Conservation (phyloP, 2,888 invertebrate genomes). For the Watsonalla binaria region DNA sequence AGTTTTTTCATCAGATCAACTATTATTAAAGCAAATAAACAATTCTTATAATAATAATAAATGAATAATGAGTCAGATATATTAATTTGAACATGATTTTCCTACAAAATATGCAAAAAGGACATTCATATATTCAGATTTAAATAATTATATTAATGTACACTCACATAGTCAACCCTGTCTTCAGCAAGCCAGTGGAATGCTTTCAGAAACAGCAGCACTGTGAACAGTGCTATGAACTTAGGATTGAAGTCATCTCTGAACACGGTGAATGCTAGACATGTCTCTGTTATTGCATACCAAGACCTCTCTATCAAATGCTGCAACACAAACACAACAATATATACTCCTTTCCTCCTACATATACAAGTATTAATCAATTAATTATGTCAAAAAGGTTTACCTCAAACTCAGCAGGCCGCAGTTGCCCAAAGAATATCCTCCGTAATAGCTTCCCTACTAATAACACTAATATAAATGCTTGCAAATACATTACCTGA, state of each 20-base stretch:
- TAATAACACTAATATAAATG: slow-evolving; percentile 94
- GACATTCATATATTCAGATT: neutral
- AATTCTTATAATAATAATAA: no score
- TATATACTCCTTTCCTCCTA: neutral
- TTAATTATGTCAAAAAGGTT: slow-evolving; percentile 12
- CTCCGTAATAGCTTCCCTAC: slow-evolving; percentile 95
- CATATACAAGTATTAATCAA: neutral
- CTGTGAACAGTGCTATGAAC: slow-evolving; percentile 98
- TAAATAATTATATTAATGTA: slow-evolving; percentile 3
- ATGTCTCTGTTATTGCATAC: slow-evolving; percentile 99
- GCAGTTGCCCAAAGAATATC: slow-evolving; percentile 96
- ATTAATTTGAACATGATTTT: no score
- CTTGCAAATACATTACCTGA: slow-evolving; percentile 98
- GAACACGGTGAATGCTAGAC: slow-evolving; percentile 98
- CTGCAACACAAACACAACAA: slow-evolving; percentile 73
- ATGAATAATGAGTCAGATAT: no score
- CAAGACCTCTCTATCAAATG: slow-evolving; percentile 98
- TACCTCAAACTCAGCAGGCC: slow-evolving; percentile 98
- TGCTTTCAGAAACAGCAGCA: slow-evolving; percentile 97
- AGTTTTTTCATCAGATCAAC: no score
- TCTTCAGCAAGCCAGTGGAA: slow-evolving; percentile 99
- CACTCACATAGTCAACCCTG: slow-evolving; percentile 97
- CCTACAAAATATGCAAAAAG: no score
- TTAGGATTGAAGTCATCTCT: slow-evolving; percentile 99
- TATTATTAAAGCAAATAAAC: no score